Percentiles rank a stretch among this genome's conserved stretches.
phyloP scores from a whole-genome alignment of 2,888 invertebrate species.

The Calliphora vomitoria region DNA sequence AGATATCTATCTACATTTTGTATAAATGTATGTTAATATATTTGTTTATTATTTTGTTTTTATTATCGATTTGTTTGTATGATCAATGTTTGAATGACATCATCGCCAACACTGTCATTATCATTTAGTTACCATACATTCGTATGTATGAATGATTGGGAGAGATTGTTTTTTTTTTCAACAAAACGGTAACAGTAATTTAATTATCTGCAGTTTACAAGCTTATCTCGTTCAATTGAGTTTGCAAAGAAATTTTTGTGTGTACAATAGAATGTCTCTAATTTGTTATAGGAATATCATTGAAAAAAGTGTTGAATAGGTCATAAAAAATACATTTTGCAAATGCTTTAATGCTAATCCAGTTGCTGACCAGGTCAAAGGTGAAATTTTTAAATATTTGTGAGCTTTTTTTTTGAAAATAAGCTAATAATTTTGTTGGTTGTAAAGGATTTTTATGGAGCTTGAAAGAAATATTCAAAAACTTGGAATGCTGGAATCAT shows the following conservation, averaged over 20 bases:
- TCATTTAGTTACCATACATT: slow-evolving; percentile 14
- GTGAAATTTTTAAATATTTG: no score
- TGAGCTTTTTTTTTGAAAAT: no score
- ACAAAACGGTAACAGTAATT: slow-evolving; percentile 19
- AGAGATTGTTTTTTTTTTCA: slow-evolving; percentile 11
- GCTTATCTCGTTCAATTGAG: not conserved
- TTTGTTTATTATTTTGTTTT: slow-evolving; percentile 28
- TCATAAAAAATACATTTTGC: no score
- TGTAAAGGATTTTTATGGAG: no score
- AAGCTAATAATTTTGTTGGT: no score
- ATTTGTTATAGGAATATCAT: no score
- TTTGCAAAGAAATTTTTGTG: not conserved
- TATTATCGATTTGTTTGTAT: slow-evolving; percentile 50
- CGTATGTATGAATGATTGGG: not conserved
- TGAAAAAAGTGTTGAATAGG: no score
- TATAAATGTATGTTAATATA: not conserved
- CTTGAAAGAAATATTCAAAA: no score
- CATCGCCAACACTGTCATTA: slow-evolving; percentile 43
- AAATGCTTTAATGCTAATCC: no score
- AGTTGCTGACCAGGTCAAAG: no score
- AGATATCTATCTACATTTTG: not conserved
- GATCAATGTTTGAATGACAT: slow-evolving; percentile 61
- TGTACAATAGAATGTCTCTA: no score
- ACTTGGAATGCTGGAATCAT: no score
- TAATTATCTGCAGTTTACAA: slow-evolving; percentile 19